Evolutionary conservation across 2,888 invertebrate species (phyloP).

Genomic region (Frankliniella fusca): DNA sequence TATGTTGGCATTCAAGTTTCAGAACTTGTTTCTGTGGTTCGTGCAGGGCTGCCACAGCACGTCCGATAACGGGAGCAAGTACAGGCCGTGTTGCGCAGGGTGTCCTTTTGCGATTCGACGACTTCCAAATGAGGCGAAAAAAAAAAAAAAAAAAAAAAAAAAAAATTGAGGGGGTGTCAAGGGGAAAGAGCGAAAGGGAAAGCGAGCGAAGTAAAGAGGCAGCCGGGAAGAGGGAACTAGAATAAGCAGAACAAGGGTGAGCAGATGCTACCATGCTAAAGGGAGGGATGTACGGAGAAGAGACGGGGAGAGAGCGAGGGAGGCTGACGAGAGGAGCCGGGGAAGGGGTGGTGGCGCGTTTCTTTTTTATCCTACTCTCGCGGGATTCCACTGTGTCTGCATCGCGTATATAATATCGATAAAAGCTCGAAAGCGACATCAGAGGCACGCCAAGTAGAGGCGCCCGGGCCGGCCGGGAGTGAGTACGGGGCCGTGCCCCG

Average conservation of each 20-base stretch:
- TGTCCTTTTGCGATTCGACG: no score
- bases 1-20: no score
- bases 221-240: background rate
- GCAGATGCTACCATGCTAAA: background rate
- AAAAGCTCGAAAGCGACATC: conserved; percentile 16
- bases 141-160: no score
- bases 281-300: no score
- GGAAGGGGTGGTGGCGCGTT: background rate
- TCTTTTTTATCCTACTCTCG: background rate
- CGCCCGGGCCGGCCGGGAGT: background rate
- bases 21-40: no score
- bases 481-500: background rate
- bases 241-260: background rate
- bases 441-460: background rate
- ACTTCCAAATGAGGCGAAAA: no score
- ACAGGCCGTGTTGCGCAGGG: no score
- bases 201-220: no score
- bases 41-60: no score
- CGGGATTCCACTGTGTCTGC: background rate
- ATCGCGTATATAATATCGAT: conserved; percentile 10
- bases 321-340: background rate
- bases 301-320: no score
- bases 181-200: background rate
- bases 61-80: no score
- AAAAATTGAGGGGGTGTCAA: no score